A percentile compares a stretch with the other conserved stretches of the same genome.
These are phyloP conservation scores for Erannis defoliaria DNA, from an alignment of 2,888 invertebrate genomes.

Conservation along the genomic window DNA sequence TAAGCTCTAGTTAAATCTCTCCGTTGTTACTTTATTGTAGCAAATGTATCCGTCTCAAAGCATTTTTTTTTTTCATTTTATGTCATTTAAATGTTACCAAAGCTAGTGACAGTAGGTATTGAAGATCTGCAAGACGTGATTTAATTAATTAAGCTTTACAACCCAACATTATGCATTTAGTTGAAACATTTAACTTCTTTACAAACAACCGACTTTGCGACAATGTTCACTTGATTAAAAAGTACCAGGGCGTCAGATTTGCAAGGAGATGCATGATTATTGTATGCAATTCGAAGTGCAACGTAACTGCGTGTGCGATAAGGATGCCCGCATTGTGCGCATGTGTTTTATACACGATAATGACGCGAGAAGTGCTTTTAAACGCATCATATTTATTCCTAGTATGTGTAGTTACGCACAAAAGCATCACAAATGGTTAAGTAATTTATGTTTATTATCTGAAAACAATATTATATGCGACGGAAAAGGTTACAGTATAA, in stretches of 20 bases:
- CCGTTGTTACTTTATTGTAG: background rate
- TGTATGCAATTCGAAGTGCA: constrained; percentile 64
- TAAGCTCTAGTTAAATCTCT: background rate
- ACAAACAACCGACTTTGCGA: background rate
- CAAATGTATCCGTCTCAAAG: background rate
- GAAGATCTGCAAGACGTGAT: background rate
- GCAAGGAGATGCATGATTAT: constrained; percentile 66
- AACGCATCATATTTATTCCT: constrained; percentile 39
- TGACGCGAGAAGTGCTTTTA: constrained; percentile 63
- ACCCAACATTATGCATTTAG: too few species aligned
- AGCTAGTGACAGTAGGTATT: background rate
- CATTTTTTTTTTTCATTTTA: background rate
- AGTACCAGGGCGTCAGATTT: constrained; percentile 72
- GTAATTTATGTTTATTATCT: too few species aligned
- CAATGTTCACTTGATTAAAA: constrained; percentile 63
- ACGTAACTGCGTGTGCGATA: constrained; percentile 60
- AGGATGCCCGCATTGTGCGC: constrained; percentile 62
- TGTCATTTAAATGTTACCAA: too few species aligned
- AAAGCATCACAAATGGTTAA: too few species aligned
- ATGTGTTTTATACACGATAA: constrained; percentile 58
- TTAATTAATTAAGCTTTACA: constrained; percentile 2
- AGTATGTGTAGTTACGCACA: constrained; percentile 38
- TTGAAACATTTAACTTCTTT: too few species aligned
- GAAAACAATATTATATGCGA: too few species aligned
- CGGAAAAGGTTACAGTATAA: too few species aligned